Evolutionary conservation across 1,140 invertebrate genomes (phyloP), one percentile per base, ranked within the genome.

Genomic region (Zaprionus ghesquierei): DNA sequence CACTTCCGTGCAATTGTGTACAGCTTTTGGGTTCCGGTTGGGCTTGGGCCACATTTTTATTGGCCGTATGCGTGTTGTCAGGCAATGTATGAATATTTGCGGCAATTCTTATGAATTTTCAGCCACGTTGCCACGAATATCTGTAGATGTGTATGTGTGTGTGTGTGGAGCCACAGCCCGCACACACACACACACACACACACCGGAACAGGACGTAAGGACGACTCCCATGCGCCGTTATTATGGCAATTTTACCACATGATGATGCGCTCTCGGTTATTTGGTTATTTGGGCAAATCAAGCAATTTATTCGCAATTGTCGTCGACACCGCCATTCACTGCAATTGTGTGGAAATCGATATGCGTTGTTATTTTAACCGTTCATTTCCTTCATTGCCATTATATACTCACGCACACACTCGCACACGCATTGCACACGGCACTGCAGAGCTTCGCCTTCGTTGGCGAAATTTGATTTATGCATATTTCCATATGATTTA

Each of bases 401-500:
- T 86, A 81, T 66, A 79, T 70, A 49, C 64, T 20, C 64, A 22
- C 33, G 18, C 50, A 51, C 58, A 41, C n/a, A 22, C 35, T 33
- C 31, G 59, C 25, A 27, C 63, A 15, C 33, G 9, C 51, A 71
- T 38, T 54, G 64, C 53, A 44, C 31, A 53, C 63, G n/a, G n/a
- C n/a, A n/a, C 53, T 59, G 41, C 35, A n/a, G 10, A 44, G 51
- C 68, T 58, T n/a, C n/a, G 64, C 64, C 61, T 73, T 78, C 50
- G 61, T 58, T 69, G 68, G 70, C 33, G 33, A 89, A 87, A 89
- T 89, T 84, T 89, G 84, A 89, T 89, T 89, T 89, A 89, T 89
- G 84, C 84, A 89, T 80, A 89, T 89, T 89, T 89, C 84, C 84
- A 89, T 89, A 80, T 89, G 84, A 89, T 89, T 89, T 89, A 87